Evolutionary conservation across 2,113 vertebrate genomes (phyloP).

Genomic region (Machaerirhynchus nigripectus): DNA sequence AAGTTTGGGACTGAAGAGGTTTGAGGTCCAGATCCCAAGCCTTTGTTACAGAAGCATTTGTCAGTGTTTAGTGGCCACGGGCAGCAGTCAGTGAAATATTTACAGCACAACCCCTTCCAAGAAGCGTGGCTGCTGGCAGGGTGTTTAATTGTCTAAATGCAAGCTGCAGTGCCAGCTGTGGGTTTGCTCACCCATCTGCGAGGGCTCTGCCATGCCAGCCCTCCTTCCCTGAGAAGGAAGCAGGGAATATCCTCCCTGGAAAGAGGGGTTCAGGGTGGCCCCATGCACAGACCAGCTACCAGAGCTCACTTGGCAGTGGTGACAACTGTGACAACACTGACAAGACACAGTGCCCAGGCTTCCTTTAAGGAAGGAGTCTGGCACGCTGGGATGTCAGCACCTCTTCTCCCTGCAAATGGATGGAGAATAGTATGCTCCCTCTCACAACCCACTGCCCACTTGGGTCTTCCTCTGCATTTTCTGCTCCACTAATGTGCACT

Average conservation of each 20-base stretch:
- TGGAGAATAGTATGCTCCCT: background rate
- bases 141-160: background rate
- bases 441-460: background rate
- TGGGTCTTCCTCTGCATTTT: background rate
- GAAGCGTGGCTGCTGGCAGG: slow-evolving; percentile 31
- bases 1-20: background rate
- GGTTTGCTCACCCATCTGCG: slow-evolving; percentile 19
- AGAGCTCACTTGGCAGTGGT: background rate
- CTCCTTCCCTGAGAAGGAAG: background rate
- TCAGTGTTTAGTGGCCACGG: background rate
- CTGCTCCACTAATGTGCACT: background rate
- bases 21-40: background rate
- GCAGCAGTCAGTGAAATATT: slow-evolving; percentile 50
- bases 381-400: background rate
- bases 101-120: background rate
- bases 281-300: background rate
- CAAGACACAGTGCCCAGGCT: background rate
- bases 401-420: background rate
- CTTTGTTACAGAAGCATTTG: slow-evolving; percentile 32
- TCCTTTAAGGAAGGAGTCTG: background rate
- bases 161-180: slow-evolving; percentile 38
- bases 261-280: background rate
- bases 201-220: slow-evolving; percentile 1
- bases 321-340: background rate
- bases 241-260: background rate